These are phyloP conservation scores for Scortum barcoo DNA, from an alignment of 2,113 vertebrate species.

Conservation along the genomic window DNA sequence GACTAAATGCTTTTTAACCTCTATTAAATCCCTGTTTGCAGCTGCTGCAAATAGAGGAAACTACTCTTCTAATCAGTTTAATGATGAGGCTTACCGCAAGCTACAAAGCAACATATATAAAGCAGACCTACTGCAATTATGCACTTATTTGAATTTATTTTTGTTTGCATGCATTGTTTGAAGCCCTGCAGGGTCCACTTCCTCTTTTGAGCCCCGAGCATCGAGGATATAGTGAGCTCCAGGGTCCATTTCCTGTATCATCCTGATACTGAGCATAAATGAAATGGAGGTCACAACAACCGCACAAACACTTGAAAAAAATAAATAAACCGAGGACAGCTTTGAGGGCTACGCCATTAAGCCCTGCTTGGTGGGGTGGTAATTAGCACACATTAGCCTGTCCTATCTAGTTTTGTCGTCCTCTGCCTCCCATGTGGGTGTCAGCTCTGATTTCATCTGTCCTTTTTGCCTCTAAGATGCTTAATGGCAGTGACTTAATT, in stretches of 20 bases:
- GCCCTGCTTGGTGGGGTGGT: background rate
- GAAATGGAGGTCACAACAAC: background rate
- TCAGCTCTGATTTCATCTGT: slow-evolving; percentile 43
- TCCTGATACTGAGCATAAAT: background rate
- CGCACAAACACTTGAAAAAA: background rate
- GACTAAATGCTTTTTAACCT: slow-evolving; percentile 3
- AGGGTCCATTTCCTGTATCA: background rate
- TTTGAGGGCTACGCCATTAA: background rate
- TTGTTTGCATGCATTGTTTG: background rate
- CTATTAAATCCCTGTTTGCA: background rate
- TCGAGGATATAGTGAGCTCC: background rate
- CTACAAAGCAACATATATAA: no score
- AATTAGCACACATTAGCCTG: slow-evolving; percentile 20
- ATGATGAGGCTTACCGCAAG: background rate
- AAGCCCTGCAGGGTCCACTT: background rate
- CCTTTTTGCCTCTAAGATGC: slow-evolving; percentile 16
- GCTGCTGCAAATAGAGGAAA: background rate
- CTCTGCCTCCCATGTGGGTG: slow-evolving; percentile 24
- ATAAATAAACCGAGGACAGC: background rate
- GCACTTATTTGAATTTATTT: no score
- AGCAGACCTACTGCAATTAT: no score
- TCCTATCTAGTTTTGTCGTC: slow-evolving; percentile 19
- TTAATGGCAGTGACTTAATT: slow-evolving; percentile 53
- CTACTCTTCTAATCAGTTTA: background rate
- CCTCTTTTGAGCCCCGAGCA: background rate